A percentile compares a stretch with the other conserved stretches of the same genome.
Evolutionary conservation across 2,113 vertebrate species (phyloP).

Genomic region (Vireo altiloquus): DNA sequence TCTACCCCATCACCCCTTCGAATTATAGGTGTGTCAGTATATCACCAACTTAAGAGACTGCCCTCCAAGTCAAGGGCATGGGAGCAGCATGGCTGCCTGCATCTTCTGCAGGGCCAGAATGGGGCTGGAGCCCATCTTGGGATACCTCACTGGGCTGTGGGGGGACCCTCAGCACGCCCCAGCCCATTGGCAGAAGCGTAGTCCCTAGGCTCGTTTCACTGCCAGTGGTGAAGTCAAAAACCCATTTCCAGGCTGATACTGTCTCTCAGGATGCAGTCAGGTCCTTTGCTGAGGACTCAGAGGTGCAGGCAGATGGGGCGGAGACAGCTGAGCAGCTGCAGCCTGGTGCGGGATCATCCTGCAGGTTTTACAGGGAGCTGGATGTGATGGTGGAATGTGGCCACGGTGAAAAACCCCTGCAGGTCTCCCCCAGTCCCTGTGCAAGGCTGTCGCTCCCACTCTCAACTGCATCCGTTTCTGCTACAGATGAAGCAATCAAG

Average conservation of each 20-base stretch:
- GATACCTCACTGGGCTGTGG: accelerated
- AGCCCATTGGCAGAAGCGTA: accelerated
- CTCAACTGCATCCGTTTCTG: not conserved
- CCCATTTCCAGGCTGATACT: not conserved
- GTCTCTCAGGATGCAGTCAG: not conserved
- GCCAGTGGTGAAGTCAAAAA: not conserved
- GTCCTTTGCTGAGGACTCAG: not conserved
- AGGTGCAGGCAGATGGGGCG: not conserved
- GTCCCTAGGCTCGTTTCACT: not conserved
- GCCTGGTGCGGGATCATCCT: not conserved
- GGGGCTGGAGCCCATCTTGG: not conserved
- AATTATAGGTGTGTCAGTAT: conserved; percentile 57
- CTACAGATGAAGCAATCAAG: not conserved
- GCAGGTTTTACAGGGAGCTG: not conserved
- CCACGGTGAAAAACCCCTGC: not conserved
- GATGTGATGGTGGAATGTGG: not conserved
- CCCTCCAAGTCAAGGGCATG: conserved; percentile 74
- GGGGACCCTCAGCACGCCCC: not conserved
- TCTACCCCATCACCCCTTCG: conserved; percentile 65
- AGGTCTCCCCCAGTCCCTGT: not conserved
- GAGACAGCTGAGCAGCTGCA: not conserved
- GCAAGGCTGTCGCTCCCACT: accelerated
- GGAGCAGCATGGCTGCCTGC: not conserved
- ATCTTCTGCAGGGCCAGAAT: not conserved
- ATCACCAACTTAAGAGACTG: conserved; percentile 66